Evolutionary conservation across 2,888 invertebrate genomes (phyloP), one percentile per base, ranked within the genome.

Genomic region (Cynaeus angustus): DNA sequence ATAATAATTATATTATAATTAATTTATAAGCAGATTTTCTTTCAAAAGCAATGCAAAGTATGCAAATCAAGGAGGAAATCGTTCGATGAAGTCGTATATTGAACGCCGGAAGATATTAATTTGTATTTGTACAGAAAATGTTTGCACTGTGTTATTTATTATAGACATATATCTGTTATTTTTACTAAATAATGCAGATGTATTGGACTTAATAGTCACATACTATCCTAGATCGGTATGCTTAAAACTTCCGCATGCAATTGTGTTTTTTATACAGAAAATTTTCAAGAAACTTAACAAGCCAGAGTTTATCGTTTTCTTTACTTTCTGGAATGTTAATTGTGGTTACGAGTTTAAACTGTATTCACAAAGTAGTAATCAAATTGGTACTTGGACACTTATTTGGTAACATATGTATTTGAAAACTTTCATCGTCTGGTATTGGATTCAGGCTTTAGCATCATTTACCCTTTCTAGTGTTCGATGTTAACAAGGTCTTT

Each of bases 401-500:
- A n/a, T n/a, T n/a, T n/a, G n/a, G n/a, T n/a, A n/a, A n/a, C n/a
- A n/a, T n/a, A n/a, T n/a, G n/a, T n/a, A n/a, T n/a, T n/a, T n/a
- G n/a, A n/a, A 21, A 1, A 21, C 2, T 21, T 21, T 21, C 4
- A 21, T 21, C 21, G 21, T 3, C 21, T 33, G 33, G 33, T 33
- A n/a, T 6, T 33, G 33, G 33, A 6, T 4, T 33, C n/a, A 1
- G 28, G 2, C 9, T 33, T 33, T 33, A 28, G 28, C 28, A 7
- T 7, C 7, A 33, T 33, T 33, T 33, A 33, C 33, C 33, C 33
- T 33, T 33, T 33, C 33, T 7, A 33, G 3, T n/a, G n/a, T 33
- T n/a, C 33, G 33, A 33, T 12, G 41, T 41, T 41, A 59, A 33
- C 46, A 45, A 46, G 46, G 9, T n/a, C 50, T 28, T 16, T 48